Base-by-base conservation (phyloP, 2,113 vertebrate genomes). In the Urocolius indicus region DNA sequence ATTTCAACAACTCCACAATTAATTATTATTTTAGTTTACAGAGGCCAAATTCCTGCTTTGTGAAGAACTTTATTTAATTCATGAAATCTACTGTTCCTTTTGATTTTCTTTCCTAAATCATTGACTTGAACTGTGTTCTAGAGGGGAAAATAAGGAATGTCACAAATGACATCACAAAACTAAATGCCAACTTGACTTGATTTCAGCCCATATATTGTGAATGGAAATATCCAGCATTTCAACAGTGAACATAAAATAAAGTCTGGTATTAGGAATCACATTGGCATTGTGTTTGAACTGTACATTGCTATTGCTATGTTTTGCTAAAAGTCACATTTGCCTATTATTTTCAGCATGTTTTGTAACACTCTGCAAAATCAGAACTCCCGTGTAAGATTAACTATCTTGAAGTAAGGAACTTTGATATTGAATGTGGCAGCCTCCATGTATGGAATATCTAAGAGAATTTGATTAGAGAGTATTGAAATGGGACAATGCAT, bases 171-270 rank as follows among this genome's bases (percentile, higher is more conserved):
- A 43, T 72, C 7, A 32, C 13, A 77, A 48, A 71, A 16, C 8
- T 36, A 14, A 27, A 19, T 57, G 18, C 19, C 52, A 52, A 11
- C 8, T 69, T 69, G 36, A 68, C 24, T 34, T 81, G 63, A 2
- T 14, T 76, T 69, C 20, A 62, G 13, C 4, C 46, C 6, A 1
- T 51, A 2, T 57, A 67, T 71, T 71, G 20, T 1, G 3, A 62
- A 0, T 62, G 2, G 20, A 27, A 81, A 11, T 4, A 66, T 46
- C 11, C 10, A 61, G 10, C 1, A 0, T 41, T 38, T 76, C 38
- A 26, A 45, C 7, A 3, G 41, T 38, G 16, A 71, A 13, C 3
- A 6, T 27, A 24, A 24, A 34, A 65, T 65, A 20, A 80, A 66
- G 15, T 61, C 29, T 66, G 30, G 5, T 62, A 45, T 11, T 55